Evolutionary conservation across 2,113 vertebrate genomes (phyloP).

Genomic region (Columbina picui): DNA sequence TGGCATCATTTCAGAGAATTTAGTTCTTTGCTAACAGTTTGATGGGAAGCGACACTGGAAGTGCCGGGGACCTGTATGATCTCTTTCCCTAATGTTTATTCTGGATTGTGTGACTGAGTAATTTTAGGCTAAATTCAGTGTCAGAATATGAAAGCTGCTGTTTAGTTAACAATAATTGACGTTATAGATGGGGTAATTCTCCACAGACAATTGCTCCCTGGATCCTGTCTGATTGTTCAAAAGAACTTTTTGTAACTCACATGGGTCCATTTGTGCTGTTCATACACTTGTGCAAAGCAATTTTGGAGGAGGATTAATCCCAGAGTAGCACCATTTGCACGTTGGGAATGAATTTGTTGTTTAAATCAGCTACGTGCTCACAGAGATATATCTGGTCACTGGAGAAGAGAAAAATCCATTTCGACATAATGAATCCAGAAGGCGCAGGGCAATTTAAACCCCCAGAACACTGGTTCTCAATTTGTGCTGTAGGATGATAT

Average conservation of each 20-base stretch:
- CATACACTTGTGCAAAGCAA: neutral
- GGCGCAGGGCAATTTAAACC: neutral
- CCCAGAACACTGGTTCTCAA: neutral
- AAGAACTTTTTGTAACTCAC: neutral
- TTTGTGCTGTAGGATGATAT: neutral
- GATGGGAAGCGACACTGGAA: neutral
- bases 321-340: neutral
- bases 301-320: neutral
- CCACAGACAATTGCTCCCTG: neutral
- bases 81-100: neutral
- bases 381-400: neutral
- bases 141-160: neutral
- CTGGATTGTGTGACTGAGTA: neutral
- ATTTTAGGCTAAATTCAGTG: neutral
- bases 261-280: neutral
- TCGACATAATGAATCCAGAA: neutral
- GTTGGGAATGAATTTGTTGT: neutral
- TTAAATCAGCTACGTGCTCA: neutral
- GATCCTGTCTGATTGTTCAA: neutral
- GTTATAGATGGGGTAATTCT: neutral
- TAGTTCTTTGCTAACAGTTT: neutral
- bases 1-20: neutral
- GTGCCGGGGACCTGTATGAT: neutral
- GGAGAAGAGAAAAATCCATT: constrained; percentile 1
- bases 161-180: neutral